These are phyloP conservation scores for Paraescarpia echinospica DNA, from an alignment of 1,140 invertebrate genomes.

Conservation along the genomic window DNA sequence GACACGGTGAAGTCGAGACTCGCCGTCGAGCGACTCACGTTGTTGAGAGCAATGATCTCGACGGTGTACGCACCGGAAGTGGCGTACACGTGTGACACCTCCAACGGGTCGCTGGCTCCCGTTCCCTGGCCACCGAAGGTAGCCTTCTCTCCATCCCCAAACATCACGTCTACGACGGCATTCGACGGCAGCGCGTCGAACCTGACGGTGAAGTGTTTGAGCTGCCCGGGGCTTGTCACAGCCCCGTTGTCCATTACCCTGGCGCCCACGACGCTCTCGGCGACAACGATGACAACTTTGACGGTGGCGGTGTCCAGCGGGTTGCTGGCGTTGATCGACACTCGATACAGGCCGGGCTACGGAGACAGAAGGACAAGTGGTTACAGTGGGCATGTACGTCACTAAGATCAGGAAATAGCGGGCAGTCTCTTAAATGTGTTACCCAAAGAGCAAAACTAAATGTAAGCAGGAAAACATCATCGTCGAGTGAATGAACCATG, in stretches of 20 bases:
- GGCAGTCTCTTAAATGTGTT: too few species aligned
- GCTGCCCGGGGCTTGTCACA: constrained; percentile 28
- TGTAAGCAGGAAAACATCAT: too few species aligned
- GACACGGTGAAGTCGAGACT: constrained; percentile 40
- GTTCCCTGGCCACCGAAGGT: constrained; percentile 30
- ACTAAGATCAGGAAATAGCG: too few species aligned
- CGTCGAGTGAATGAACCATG: too few species aligned
- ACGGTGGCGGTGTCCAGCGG: constrained; percentile 14
- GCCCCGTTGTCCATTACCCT: constrained; percentile 14
- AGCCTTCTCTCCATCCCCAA: constrained; percentile 43
- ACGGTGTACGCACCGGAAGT: constrained; percentile 43
- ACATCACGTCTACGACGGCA: constrained; percentile 55
- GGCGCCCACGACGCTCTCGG: constrained; percentile 23
- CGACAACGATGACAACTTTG: constrained; percentile 26
- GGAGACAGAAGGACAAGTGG: neutral
- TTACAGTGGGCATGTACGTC: constrained; percentile 24
- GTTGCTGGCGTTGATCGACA: constrained; percentile 29
- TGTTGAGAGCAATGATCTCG: constrained; percentile 44
- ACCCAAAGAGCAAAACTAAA: too few species aligned
- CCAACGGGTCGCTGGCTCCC: constrained; percentile 31
- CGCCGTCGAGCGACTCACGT: constrained; percentile 35
- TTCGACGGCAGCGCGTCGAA: constrained; percentile 47
- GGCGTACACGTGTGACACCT: constrained; percentile 41
- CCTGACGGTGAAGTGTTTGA: constrained; percentile 36
- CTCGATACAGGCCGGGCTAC: constrained; percentile 23